Evolutionary conservation across 2,888 invertebrate species (phyloP).

Genomic region (Crocallis elinguaria): DNA sequence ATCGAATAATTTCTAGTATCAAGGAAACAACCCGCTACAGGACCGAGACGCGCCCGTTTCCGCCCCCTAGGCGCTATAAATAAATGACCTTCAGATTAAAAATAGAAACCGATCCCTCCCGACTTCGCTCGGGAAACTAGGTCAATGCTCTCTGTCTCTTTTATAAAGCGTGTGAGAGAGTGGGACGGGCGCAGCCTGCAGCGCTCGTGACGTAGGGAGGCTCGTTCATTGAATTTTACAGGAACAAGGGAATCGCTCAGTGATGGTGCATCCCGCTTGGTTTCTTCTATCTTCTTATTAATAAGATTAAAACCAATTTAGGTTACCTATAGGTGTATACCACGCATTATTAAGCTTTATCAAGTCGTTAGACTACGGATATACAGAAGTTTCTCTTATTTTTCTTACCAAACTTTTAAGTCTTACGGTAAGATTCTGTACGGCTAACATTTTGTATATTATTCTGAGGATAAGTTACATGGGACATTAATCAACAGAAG

Average conservation of each 20-base stretch:
- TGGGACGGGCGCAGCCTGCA: slow-evolving; percentile 64
- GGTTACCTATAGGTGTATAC: no score
- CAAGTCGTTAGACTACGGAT: no score
- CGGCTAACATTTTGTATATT: no score
- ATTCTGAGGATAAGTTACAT: no score
- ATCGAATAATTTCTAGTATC: slow-evolving; percentile 30
- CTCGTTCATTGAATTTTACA: slow-evolving; percentile 81
- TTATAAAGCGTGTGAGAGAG: slow-evolving; percentile 49
- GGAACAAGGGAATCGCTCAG: slow-evolving; percentile 54
- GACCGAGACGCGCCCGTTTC: slow-evolving; percentile 48
- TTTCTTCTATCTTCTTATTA: neutral
- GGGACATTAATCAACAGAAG: no score
- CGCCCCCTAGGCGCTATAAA: slow-evolving; percentile 70
- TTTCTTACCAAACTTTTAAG: no score
- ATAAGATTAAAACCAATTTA: no score
- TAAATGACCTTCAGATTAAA: slow-evolving; percentile 84
- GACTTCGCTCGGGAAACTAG: slow-evolving; percentile 81
- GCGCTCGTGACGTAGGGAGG: slow-evolving; percentile 72
- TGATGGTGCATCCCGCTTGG: slow-evolving; percentile 57
- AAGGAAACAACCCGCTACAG: slow-evolving; percentile 20
- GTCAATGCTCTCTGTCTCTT: slow-evolving; percentile 66
- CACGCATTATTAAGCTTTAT: no score
- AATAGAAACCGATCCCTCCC: slow-evolving; percentile 81
- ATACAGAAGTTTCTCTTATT: no score
- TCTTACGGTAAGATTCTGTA: no score